Evolutionary conservation across 2,797 vertebrate species (phyloP).

Genomic region (Bryconaethiops microstoma): DNA sequence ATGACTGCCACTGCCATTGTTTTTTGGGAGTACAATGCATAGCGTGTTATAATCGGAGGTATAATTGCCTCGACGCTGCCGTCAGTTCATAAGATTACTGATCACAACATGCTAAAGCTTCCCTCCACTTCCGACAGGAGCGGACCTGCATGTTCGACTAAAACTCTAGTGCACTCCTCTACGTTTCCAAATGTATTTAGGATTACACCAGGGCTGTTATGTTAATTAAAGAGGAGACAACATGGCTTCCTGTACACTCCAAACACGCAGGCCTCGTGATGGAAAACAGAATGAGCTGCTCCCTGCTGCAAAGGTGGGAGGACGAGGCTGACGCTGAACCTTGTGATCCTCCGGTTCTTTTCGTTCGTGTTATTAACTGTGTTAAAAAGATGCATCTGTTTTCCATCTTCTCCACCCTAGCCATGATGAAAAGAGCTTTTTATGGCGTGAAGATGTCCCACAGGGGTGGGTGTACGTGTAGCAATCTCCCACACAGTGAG

Average conservation of each 20-base stretch:
- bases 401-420: not conserved
- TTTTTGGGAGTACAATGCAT: not conserved
- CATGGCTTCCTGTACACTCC: not conserved
- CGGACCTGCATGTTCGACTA: not conserved
- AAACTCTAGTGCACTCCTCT: conserved; percentile 2
- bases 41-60: not conserved
- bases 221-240: not conserved
- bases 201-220: not conserved
- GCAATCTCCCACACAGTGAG: conserved; percentile 11
- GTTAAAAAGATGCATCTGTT: conserved; percentile 28
- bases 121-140: not conserved
- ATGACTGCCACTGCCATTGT: conserved; percentile 32
- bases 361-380: conserved; percentile 2
- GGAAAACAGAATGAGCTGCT: not conserved
- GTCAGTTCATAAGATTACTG: not conserved
- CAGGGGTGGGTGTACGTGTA: conserved; percentile 16
- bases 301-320: not conserved
- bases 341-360: conserved; percentile 1
- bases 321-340: not conserved
- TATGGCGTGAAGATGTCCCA: conserved; percentile 19
- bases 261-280: not conserved
- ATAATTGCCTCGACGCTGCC: not conserved
- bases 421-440: conserved; percentile 23
- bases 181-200: not conserved
- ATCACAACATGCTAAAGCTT: conserved; percentile 1